phyloP scores from a whole-genome alignment of 2,888 invertebrate genomes.

The Eucriotettix oculatus region DNA sequence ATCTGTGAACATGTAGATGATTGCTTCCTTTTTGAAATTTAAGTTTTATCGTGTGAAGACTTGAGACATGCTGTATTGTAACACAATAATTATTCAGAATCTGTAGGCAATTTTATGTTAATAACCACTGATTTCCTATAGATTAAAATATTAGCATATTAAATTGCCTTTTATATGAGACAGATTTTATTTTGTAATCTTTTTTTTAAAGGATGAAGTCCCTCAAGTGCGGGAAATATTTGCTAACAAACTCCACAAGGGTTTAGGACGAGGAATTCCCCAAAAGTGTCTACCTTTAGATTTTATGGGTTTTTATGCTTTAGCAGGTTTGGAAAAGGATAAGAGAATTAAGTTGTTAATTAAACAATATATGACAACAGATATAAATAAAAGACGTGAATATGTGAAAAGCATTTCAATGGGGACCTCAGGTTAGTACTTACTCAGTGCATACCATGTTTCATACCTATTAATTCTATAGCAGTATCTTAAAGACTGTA shows the following conservation, averaged over 20 bases:
- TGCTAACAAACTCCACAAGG: conserved; percentile 84
- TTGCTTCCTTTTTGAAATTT: no score
- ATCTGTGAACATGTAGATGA: no score
- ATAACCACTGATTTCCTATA: no score
- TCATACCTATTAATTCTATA: neutral
- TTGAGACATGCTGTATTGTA: no score
- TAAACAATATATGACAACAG: conserved; percentile 70
- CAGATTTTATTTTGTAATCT: neutral
- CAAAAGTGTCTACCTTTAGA: conserved; percentile 85
- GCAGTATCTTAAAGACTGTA: no score
- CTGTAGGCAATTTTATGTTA: no score
- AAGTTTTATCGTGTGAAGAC: no score
- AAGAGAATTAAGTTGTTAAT: conserved; percentile 50
- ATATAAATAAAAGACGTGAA: conserved; percentile 76
- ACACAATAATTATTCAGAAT: no score
- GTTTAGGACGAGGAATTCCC: conserved; percentile 62
- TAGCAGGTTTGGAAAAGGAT: conserved; percentile 79
- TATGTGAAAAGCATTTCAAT: conserved; percentile 73
- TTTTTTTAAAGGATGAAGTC: conserved; percentile 32
- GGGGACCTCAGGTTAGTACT: conserved; percentile 34
- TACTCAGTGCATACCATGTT: conserved; percentile 15
- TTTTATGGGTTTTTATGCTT: conserved; percentile 90
- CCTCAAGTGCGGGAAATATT: conserved; percentile 79
- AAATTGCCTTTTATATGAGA: no score
- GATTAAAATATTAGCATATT: no score